These are phyloP conservation scores for Patella caerulea DNA, from an alignment of 2,888 invertebrate genomes.

Conservation along the genomic window DNA sequence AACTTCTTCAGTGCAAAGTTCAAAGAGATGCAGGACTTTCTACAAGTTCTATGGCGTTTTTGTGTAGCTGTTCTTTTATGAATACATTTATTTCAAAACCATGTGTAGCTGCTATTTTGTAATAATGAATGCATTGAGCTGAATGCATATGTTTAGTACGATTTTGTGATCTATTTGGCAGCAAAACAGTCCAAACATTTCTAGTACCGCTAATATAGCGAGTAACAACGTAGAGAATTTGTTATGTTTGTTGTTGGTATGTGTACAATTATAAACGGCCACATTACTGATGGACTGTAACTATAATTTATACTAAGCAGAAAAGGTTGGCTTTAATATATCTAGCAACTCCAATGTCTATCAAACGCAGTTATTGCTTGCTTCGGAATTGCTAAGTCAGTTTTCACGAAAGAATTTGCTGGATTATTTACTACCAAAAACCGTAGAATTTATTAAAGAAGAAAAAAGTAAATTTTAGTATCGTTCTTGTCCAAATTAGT, in stretches of 20 bases:
- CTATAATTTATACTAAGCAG: not conserved
- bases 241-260: not conserved
- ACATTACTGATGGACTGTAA: slow-evolving; percentile 1
- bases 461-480: no score
- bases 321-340: no score
- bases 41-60: not conserved
- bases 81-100: not conserved
- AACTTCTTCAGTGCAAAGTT: slow-evolving; percentile 6
- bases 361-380: no score
- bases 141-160: not conserved
- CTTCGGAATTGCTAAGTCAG: no score
- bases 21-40: not conserved
- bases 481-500: no score
- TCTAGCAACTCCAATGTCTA: no score
- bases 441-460: no score
- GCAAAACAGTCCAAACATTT: not conserved
- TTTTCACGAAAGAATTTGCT: no score
- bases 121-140: not conserved
- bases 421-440: no score
- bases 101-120: slow-evolving; percentile 2
- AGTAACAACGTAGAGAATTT: not conserved
- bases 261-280: not conserved
- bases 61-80: not conserved
- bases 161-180: no score
- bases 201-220: not conserved